A percentile compares a stretch with the other conserved stretches of the same genome.
These are phyloP conservation scores for Ophion slaviceki DNA, from an alignment of 2,888 invertebrate genomes.

Conservation along the genomic window DNA sequence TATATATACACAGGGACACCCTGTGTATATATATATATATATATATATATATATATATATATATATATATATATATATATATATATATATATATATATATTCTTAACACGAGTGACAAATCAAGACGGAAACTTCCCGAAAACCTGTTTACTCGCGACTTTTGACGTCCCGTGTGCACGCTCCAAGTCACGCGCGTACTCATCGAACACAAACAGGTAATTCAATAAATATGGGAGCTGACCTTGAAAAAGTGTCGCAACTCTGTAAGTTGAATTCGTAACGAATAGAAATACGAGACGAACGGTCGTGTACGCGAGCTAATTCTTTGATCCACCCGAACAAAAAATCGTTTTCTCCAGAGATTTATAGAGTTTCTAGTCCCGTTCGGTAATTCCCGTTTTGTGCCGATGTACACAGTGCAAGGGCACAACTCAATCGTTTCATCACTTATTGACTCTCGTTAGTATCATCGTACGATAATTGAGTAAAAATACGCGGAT, in stretches of 20 bases:
- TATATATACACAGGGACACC: too few relatives aligned
- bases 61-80: too few relatives aligned
- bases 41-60: too few relatives aligned
- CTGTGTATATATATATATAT: too few relatives aligned
- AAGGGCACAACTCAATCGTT: conserved; percentile 80
- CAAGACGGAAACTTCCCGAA: too few relatives aligned
- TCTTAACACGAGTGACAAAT: not conserved
- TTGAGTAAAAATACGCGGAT: not conserved
- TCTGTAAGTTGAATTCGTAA: not conserved
- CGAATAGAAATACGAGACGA: not conserved
- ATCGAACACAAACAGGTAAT: too few relatives aligned
- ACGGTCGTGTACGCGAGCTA: not conserved
- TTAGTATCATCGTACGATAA: conserved; percentile 73
- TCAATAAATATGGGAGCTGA: not conserved
- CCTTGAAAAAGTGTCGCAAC: not conserved
- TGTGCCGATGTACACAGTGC: conserved; percentile 80
- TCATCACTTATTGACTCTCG: conserved; percentile 81
- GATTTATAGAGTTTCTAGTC: conserved; percentile 51
- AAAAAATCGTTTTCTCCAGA: not conserved
- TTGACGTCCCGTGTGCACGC: too few relatives aligned
- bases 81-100: too few relatives aligned
- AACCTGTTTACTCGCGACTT: too few relatives aligned
- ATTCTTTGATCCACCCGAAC: not conserved
- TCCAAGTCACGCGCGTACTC: not conserved
- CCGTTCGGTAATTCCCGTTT: conserved; percentile 69